These are phyloP conservation scores for Gavia stellata DNA, from an alignment of 2,113 vertebrate species.

Conservation along the genomic window DNA sequence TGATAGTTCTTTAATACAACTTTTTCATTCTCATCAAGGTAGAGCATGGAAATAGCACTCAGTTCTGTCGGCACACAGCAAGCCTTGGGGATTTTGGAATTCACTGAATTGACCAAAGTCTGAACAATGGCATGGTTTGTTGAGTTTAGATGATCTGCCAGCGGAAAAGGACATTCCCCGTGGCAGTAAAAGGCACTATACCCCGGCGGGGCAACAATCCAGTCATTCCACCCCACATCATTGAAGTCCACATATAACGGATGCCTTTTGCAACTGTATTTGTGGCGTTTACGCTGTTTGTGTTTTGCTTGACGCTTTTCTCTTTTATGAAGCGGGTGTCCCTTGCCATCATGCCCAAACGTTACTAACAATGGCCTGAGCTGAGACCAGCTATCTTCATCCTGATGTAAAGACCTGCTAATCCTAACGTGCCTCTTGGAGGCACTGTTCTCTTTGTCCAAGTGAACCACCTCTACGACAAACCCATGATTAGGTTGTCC, in stretches of 20 bases:
- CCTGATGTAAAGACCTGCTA: slow-evolving; percentile 92
- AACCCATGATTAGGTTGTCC: slow-evolving; percentile 90
- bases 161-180: slow-evolving; percentile 94
- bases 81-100: slow-evolving; percentile 96
- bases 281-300: slow-evolving; percentile 89
- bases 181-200: slow-evolving; percentile 99
- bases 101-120: slow-evolving; percentile 98
- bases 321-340: slow-evolving; percentile 87
- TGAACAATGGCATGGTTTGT: slow-evolving; percentile 99
- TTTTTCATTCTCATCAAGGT: slow-evolving; percentile 97
- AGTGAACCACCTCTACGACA: slow-evolving; percentile 92
- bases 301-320: slow-evolving; percentile 88
- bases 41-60: slow-evolving; percentile 97
- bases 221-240: slow-evolving; percentile 99
- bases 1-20: slow-evolving; percentile 99
- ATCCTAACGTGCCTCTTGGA: slow-evolving; percentile 89
- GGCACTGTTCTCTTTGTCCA: slow-evolving; percentile 71
- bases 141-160: slow-evolving; percentile 97
- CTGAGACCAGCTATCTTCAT: slow-evolving; percentile 89
- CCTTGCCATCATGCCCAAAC: slow-evolving; percentile 92
- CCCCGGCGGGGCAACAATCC: slow-evolving; percentile 97
- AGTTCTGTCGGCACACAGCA: slow-evolving; percentile 98
- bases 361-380: slow-evolving; percentile 92
- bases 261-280: slow-evolving; percentile 92
- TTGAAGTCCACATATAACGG: slow-evolving; percentile 97